Percentiles rank a stretch among this genome's conserved stretches.
phyloP scores from a whole-genome alignment of 2,113 vertebrate species.

The Coturnix japonica region DNA sequence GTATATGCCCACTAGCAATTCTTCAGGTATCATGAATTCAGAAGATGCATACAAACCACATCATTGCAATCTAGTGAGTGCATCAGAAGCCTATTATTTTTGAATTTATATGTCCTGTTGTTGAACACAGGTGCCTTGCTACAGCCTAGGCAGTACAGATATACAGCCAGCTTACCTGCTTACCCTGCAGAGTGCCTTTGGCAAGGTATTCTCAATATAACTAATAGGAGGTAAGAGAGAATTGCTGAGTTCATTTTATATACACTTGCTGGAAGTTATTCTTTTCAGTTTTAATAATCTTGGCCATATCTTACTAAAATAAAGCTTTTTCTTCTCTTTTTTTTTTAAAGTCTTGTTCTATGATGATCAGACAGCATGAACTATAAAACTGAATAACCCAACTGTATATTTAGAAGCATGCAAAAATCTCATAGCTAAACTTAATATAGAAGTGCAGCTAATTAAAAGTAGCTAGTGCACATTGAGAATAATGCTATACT shows the following conservation, averaged over 20 bases:
- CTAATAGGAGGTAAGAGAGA: not conserved
- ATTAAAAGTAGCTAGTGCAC: not conserved
- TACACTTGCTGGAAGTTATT: not conserved
- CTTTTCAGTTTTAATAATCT: not conserved
- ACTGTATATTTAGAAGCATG: not conserved
- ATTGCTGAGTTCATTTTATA: not conserved
- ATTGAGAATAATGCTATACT: not conserved
- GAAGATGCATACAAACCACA: not conserved
- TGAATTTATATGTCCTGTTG: not conserved
- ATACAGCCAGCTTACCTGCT: fast-evolving
- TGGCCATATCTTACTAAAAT: not conserved
- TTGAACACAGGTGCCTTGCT: not conserved
- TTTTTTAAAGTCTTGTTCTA: not conserved
- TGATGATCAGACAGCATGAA: not conserved
- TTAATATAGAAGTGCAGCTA: not conserved
- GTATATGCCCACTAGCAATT: fast-evolving
- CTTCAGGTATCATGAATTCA: not conserved
- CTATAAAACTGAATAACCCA: not conserved
- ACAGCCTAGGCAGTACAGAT: not conserved
- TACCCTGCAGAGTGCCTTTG: not conserved
- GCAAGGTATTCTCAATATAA: not conserved
- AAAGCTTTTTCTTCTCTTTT: not conserved
- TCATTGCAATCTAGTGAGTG: not conserved
- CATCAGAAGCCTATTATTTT: not conserved
- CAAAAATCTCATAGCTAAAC: not conserved